phyloP scores from a whole-genome alignment of 2,888 invertebrate genomes.

The Cryptus armator region DNA sequence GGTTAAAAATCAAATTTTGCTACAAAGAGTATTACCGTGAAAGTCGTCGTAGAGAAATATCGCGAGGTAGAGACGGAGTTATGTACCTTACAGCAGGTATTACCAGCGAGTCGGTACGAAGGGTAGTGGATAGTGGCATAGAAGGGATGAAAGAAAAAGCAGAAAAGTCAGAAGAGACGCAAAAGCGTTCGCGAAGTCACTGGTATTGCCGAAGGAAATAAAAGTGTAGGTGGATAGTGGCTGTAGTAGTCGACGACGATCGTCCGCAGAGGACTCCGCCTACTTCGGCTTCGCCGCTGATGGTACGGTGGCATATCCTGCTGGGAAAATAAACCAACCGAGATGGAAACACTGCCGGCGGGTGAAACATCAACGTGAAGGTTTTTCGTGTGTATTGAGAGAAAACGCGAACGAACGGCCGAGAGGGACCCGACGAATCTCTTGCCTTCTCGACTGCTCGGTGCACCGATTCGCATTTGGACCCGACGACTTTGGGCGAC shows the following conservation, averaged over 20 bases:
- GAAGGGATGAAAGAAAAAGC: constrained; percentile 58
- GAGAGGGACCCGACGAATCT: background rate
- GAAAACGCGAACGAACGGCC: constrained; percentile 33
- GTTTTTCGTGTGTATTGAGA: constrained; percentile 51
- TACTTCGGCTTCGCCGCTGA: constrained; percentile 3
- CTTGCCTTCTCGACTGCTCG: constrained; percentile 23
- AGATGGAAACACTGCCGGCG: constrained; percentile 51
- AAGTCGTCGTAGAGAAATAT: constrained; percentile 28
- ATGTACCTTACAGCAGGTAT: constrained; percentile 50
- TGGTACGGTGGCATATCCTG: constrained; percentile 52
- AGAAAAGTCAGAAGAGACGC: constrained; percentile 53
- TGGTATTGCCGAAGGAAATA: constrained; percentile 60
- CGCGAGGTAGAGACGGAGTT: constrained; percentile 17
- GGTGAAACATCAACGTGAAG: constrained; percentile 57
- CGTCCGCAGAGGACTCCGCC: constrained; percentile 8
- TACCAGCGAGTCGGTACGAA: constrained; percentile 36
- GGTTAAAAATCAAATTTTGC: constrained; percentile 60
- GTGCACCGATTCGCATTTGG: constrained; percentile 55
- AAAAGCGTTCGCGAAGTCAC: constrained; percentile 29
- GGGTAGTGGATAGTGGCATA: background rate
- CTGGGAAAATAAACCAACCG: constrained; percentile 63
- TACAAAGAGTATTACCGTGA: constrained; percentile 32
- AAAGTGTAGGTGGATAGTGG: constrained; percentile 43
- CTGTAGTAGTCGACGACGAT: background rate
- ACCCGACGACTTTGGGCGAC: constrained; percentile 17